These are phyloP conservation scores for Diplodus puntazzo DNA, from an alignment of 2,797 vertebrate genomes.

Conservation along the genomic window DNA sequence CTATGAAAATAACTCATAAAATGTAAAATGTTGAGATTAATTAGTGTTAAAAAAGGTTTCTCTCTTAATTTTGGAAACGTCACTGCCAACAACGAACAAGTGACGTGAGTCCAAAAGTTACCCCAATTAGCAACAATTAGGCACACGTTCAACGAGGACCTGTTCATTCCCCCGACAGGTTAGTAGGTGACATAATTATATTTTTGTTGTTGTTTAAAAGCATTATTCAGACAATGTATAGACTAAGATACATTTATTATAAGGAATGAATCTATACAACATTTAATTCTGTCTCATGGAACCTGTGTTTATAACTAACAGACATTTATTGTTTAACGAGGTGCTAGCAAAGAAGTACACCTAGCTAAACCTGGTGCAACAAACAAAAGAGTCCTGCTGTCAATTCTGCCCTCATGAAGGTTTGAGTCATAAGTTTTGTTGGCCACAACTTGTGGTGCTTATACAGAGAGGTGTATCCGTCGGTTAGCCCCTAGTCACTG, in stretches of 20 bases:
- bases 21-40: rapidly evolving
- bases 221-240: neutral
- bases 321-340: neutral
- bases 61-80: rapidly evolving
- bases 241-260: neutral
- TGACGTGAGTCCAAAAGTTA: neutral
- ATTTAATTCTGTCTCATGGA: neutral
- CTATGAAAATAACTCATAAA: neutral
- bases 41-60: too few species aligned
- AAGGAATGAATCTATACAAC: too few species aligned
- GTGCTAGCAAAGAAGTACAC: neutral
- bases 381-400: neutral
- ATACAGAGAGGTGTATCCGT: neutral
- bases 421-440: too few species aligned
- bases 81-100: neutral
- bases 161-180: neutral
- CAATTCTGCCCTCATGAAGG: neutral
- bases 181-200: neutral
- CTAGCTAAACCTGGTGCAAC: neutral
- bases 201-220: neutral
- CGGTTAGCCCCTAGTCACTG: neutral
- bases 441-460: neutral
- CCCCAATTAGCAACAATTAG: conserved; percentile 22
- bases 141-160: neutral
- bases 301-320: neutral